Conservation (phyloP, 2,113 vertebrate genomes). For the Engystomops pustulosus region DNA sequence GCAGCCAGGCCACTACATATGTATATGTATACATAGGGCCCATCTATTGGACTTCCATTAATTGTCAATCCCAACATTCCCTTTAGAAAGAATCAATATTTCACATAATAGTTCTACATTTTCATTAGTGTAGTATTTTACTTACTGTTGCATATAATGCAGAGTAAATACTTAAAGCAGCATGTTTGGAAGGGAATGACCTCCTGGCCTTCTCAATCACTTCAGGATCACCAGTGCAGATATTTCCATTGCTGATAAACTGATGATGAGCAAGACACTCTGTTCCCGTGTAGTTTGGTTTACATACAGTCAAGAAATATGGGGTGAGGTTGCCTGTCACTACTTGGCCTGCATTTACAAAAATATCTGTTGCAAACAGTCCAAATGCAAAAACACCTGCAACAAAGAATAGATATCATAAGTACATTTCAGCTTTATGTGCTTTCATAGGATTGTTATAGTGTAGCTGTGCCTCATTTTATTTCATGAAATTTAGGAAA, state of each 20-base stretch:
- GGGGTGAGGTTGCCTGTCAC: slow-evolving; percentile 94
- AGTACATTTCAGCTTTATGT: neutral
- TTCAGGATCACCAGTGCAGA: slow-evolving; percentile 89
- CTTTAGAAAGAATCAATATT: too few species aligned
- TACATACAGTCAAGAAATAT: slow-evolving; percentile 95
- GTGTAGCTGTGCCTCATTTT: neutral
- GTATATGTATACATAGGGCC: too few species aligned
- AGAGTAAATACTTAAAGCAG: slow-evolving; percentile 94
- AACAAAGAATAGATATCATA: slow-evolving; percentile 46
- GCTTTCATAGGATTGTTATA: neutral
- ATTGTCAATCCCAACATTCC: too few species aligned
- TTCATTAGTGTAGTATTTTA: neutral
- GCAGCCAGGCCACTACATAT: too few species aligned
- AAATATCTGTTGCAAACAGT: slow-evolving; percentile 98
- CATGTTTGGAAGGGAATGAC: slow-evolving; percentile 97
- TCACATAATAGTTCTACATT: neutral
- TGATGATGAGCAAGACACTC: slow-evolving; percentile 88
- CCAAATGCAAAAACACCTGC: slow-evolving; percentile 97
- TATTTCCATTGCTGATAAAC: slow-evolving; percentile 88
- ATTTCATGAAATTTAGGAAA: neutral
- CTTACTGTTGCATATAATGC: slow-evolving; percentile 96
- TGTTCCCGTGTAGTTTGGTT: slow-evolving; percentile 92
- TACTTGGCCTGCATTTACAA: slow-evolving; percentile 96
- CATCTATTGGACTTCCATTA: too few species aligned
- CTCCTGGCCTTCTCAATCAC: slow-evolving; percentile 88